Evolutionary conservation across 2,113 vertebrate genomes (phyloP).

Genomic region (Thryonomys swinderianus): DNA sequence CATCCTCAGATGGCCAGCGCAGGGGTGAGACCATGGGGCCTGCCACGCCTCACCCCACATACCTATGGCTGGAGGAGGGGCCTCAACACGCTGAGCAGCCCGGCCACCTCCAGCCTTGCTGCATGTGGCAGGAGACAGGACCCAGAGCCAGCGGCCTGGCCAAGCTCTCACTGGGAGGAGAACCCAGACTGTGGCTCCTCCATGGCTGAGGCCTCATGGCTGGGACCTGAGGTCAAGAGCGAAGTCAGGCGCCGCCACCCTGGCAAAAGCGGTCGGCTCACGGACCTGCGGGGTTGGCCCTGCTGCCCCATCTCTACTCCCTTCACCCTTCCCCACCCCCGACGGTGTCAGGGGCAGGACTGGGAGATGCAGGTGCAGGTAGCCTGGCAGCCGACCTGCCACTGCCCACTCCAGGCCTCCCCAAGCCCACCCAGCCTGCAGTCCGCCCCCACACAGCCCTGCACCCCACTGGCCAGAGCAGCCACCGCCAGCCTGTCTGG

Average conservation of each 20-base stretch:
- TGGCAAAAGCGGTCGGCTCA: too few species aligned
- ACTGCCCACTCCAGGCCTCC: slow-evolving; percentile 85
- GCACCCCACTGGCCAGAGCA: slow-evolving; percentile 65
- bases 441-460: slow-evolving; percentile 81
- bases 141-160: too few species aligned
- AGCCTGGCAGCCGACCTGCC: slow-evolving; percentile 87
- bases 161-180: neutral
- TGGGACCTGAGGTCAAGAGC: neutral
- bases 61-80: neutral
- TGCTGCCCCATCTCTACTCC: neutral
- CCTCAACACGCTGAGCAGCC: neutral
- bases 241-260: too few species aligned
- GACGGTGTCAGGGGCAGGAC: too few species aligned
- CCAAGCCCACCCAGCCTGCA: slow-evolving; percentile 77
- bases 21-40: neutral
- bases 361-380: slow-evolving; percentile 83
- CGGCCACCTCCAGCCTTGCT: neutral
- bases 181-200: neutral
- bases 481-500: slow-evolving; percentile 29
- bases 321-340: neutral
- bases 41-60: neutral
- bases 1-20: neutral
- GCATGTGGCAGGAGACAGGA: neutral
- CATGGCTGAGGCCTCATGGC: neutral
- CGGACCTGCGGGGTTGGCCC: neutral